Conservation (phyloP, 2,797 vertebrate genomes). For the Emydoidea blandingii region DNA sequence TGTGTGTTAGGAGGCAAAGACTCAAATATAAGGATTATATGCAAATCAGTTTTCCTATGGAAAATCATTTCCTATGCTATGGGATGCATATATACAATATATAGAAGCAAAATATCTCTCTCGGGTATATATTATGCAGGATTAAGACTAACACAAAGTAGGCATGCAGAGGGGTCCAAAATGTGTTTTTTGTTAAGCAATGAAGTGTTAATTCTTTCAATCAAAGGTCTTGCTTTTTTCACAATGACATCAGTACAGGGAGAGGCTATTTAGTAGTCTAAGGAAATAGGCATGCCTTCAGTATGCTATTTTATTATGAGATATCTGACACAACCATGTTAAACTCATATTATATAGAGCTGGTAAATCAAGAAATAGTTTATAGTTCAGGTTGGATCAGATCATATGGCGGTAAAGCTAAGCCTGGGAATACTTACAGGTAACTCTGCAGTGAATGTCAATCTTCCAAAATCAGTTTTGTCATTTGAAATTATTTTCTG, state of each 20-base stretch:
- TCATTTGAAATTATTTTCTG: constrained; percentile 52
- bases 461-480: constrained; percentile 39
- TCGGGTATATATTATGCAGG: background rate
- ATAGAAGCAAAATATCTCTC: accelerated
- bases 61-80: background rate
- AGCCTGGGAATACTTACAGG: constrained; percentile 39
- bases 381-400: constrained; percentile 23
- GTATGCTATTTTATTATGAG: background rate
- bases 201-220: background rate
- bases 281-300: constrained; percentile 1
- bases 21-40: background rate
- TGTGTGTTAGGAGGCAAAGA: background rate
- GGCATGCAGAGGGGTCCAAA: background rate
- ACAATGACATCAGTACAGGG: background rate
- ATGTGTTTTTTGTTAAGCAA: constrained; percentile 10
- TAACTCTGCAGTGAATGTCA: background rate
- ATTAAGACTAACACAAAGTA: background rate
- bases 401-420: constrained; percentile 17
- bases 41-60: background rate
- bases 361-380: constrained; percentile 29
- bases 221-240: background rate
- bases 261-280: background rate
- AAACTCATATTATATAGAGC: constrained; percentile 5
- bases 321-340: background rate
- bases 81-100: background rate